Evolutionary conservation across 1,140 invertebrate species (phyloP).

Genomic region (Delia radicum): DNA sequence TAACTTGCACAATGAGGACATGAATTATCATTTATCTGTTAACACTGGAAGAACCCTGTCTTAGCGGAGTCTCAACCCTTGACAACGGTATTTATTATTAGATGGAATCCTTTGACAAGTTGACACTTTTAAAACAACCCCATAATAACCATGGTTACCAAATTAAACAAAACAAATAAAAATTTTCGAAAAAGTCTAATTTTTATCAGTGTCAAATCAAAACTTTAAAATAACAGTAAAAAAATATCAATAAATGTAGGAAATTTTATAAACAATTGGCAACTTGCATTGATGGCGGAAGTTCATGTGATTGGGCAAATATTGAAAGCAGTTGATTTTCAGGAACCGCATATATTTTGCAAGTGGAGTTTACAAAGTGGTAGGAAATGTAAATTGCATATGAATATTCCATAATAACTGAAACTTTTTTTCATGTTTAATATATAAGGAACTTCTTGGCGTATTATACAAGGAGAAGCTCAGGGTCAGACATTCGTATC

Average conservation of each 20-base stretch:
- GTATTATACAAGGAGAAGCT: slow-evolving; percentile 65
- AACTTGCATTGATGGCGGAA: slow-evolving; percentile 65
- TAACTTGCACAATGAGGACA: too few relatives aligned
- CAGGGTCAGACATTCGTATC: slow-evolving; percentile 69
- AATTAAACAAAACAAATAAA: neutral
- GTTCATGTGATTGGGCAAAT: slow-evolving; percentile 74
- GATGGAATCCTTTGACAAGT: neutral
- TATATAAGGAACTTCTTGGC: slow-evolving; percentile 74
- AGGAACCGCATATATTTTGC: slow-evolving; percentile 67
- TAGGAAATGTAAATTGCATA: slow-evolving; percentile 43
- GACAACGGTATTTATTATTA: neutral
- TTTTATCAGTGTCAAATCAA: too few relatives aligned
- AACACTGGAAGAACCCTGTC: neutral
- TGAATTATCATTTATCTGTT: too few relatives aligned
- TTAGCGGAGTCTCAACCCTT: neutral
- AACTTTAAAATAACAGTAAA: neutral
- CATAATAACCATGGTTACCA: neutral
- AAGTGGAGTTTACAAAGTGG: slow-evolving; percentile 73
- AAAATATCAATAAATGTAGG: neutral
- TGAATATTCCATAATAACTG: neutral
- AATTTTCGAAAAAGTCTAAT: neutral
- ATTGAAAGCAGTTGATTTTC: slow-evolving; percentile 67
- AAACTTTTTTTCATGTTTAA: too few relatives aligned
- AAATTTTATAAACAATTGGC: neutral
- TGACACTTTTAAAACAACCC: neutral